Evolutionary conservation across 2,797 vertebrate genomes (phyloP).

Genomic region (Hoplostethus atlanticus): DNA sequence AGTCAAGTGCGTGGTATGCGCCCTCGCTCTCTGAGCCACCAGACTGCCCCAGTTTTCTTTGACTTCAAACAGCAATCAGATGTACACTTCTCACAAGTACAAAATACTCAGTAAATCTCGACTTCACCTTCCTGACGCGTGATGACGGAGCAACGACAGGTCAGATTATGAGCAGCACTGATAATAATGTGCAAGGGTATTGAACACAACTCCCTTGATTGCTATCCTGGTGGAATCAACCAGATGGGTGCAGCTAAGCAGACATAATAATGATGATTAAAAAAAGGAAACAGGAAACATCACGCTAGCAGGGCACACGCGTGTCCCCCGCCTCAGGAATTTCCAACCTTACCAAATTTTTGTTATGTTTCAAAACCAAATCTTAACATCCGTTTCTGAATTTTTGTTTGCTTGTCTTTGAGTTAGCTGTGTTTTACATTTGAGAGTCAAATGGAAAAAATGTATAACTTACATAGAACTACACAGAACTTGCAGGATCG

Average conservation of each 20-base stretch:
- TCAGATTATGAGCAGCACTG: background rate
- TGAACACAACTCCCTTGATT: background rate
- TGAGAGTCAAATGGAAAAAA: background rate
- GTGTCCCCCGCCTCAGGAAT: too few relatives aligned
- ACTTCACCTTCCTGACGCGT: background rate
- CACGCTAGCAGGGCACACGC: too few relatives aligned
- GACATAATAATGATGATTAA: too few relatives aligned
- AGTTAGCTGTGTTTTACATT: background rate
- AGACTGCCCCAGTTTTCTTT: background rate
- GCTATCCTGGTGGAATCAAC: background rate
- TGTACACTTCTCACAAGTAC: conserved; percentile 21
- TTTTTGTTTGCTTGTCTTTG: background rate
- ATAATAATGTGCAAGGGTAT: background rate
- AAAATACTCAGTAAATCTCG: background rate
- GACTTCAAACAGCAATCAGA: background rate
- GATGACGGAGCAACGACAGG: background rate
- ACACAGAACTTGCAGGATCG: too few relatives aligned
- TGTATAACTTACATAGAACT: too few relatives aligned
- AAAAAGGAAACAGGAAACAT: too few relatives aligned
- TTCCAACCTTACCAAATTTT: too few relatives aligned
- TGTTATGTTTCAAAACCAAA: too few relatives aligned
- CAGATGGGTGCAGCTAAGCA: too few relatives aligned
- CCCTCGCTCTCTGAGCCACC: conserved; percentile 3
- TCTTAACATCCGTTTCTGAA: background rate
- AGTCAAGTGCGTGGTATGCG: conserved; percentile 14